These are phyloP conservation scores for Flexamia atlantica DNA, from an alignment of 2,888 invertebrate species.

Conservation along the genomic window DNA sequence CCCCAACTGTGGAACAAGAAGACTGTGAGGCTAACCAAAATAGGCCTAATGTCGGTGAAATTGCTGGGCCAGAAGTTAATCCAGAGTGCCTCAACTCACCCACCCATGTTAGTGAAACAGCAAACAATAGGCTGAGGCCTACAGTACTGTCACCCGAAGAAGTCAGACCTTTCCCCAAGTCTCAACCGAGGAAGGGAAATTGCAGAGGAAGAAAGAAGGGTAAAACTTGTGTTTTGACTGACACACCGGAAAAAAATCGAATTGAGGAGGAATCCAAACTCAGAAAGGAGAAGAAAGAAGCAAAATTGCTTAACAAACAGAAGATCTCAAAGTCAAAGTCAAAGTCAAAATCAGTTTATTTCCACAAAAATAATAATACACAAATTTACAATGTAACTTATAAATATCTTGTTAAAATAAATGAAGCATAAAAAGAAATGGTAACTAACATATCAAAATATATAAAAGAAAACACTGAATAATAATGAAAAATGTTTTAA, in stretches of 20 bases:
- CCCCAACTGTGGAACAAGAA: not conserved
- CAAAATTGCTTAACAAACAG: not conserved
- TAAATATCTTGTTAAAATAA: too few relatives aligned
- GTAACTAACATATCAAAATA: too few relatives aligned
- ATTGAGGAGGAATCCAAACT: too few relatives aligned
- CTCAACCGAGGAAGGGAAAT: too few relatives aligned
- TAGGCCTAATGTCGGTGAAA: slow-evolving; percentile 8
- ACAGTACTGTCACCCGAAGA: slow-evolving; percentile 32
- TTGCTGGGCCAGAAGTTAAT: not conserved
- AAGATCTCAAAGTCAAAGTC: not conserved
- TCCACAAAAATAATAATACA: too few relatives aligned
- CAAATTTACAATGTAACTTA: too few relatives aligned
- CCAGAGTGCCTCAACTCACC: not conserved
- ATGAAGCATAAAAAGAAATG: too few relatives aligned
- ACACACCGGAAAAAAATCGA: too few relatives aligned
- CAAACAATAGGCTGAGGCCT: not conserved
- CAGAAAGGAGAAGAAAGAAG: slow-evolving; percentile 21
- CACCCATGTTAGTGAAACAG: not conserved
- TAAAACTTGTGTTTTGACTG: slow-evolving; percentile 32
- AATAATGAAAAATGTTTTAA: too few relatives aligned
- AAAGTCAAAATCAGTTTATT: too few relatives aligned
- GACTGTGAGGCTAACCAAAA: not conserved
- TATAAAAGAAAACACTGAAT: too few relatives aligned
- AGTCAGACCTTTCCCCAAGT: slow-evolving; percentile 42
- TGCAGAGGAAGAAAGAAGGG: too few relatives aligned